Evolutionary conservation across 2,888 invertebrate genomes (phyloP), one percentile per base, ranked within the genome.

Genomic region (Lumbricus terrestris): DNA sequence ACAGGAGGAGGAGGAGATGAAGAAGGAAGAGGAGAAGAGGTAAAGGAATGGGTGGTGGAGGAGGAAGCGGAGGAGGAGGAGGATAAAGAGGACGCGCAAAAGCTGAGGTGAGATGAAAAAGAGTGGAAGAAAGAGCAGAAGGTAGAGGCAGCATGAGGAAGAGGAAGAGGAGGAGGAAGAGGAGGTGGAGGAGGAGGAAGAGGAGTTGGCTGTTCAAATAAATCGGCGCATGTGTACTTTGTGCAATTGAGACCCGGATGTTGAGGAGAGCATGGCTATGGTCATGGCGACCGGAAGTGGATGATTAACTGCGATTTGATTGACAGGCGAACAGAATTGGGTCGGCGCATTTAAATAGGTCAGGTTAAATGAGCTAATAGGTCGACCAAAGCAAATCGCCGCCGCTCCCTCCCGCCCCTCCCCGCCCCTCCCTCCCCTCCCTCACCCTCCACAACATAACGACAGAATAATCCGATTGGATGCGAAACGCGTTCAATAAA

Each of bases 151-250:
- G n/a, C n/a, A n/a, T n/a, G n/a, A n/a, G n/a, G n/a, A n/a, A n/a
- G n/a, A n/a, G 35, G 15, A 88, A 18, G 38, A n/a, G 37, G 37
- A 88, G 37, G 29, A 88, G 88, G 88, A 88, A 40, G 40, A 88
- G 40, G 40, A 40, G 37, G 16, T 20, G 88, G 29, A 29, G 69
- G 69, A 69, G 69, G 16, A 47, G 69, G 69, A 69, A n/a, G 69
- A 69, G 29, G 69, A 6, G 69, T 29, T 11, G 69, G 69, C n/a
- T 69, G 69, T 69, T 69, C 69, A 69, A n/a, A 69, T n/a, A 69
- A 69, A 69, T 69, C 69, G n/a, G 8, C 69, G 29, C 69, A 11
- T 69, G n/a, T 69, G 29, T 8, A n/a, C 69, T 29, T 69, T n/a
- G 29, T 38, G 38, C 13, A 5, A 38, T 38, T 38, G 38, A 33